Evolutionary conservation across 2,888 invertebrate genomes (phyloP).

Genomic region (Gryllus longicercus): DNA sequence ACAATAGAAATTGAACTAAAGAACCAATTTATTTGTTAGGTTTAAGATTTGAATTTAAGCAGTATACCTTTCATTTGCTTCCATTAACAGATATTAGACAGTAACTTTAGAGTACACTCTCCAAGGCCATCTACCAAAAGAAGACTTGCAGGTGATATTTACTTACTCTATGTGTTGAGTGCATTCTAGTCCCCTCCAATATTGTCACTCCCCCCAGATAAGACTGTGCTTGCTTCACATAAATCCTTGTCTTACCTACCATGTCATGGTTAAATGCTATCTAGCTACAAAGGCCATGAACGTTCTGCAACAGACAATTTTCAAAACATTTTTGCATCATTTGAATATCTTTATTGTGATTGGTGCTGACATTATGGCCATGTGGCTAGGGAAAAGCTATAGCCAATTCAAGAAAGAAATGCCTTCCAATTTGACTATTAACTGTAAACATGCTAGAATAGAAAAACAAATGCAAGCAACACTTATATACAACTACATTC

Average conservation of each 20-base stretch:
- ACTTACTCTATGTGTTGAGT: slow-evolving; percentile 8
- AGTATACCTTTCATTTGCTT: background rate
- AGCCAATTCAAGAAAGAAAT: background rate
- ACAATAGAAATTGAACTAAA: background rate
- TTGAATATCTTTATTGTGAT: background rate
- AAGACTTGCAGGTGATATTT: slow-evolving; percentile 11
- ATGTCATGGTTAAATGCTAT: background rate
- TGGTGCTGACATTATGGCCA: background rate
- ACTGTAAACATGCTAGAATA: background rate
- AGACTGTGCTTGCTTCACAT: slow-evolving; percentile 11
- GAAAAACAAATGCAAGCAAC: slow-evolving; percentile 18
- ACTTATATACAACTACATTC: slow-evolving; percentile 27
- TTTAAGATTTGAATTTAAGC: background rate
- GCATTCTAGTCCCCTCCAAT: slow-evolving; percentile 11
- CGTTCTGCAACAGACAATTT: background rate
- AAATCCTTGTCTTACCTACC: slow-evolving; percentile 17
- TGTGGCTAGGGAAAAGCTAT: background rate
- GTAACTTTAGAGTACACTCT: background rate
- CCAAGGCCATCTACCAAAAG: slow-evolving; percentile 1
- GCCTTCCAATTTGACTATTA: slow-evolving; percentile 10
- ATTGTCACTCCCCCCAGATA: background rate
- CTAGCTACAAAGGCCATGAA: background rate
- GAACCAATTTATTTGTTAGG: background rate
- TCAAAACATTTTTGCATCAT: background rate
- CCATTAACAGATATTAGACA: background rate